These are phyloP conservation scores for Brachyhypopomus gauderio DNA, from an alignment of 2,113 vertebrate genomes.

Conservation along the genomic window DNA sequence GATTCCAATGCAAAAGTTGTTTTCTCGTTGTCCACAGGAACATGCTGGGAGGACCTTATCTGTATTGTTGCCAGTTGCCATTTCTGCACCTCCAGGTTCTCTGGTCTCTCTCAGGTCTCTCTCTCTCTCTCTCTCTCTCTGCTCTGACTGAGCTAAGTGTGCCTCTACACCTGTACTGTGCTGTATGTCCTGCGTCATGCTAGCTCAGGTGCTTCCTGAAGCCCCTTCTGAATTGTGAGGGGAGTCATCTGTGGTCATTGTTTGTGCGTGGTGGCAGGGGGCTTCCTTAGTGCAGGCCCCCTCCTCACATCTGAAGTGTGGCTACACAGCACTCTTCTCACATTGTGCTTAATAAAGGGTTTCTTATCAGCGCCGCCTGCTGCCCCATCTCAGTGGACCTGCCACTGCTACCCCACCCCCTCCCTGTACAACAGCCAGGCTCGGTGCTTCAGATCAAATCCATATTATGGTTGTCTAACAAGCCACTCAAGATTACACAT, in stretches of 20 bases:
- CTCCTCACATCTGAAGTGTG: conserved; percentile 20
- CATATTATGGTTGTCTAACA: not conserved
- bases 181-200: not conserved
- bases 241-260: not conserved
- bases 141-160: too few relatives aligned
- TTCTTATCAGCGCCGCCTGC: not conserved
- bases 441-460: not conserved
- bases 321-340: not conserved
- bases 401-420: not conserved
- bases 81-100: too few relatives aligned
- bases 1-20: too few relatives aligned
- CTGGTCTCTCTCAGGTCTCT: too few relatives aligned
- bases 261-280: not conserved
- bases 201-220: not conserved
- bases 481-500: not conserved
- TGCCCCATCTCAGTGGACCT: not conserved
- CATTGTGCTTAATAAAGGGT: conserved; percentile 24
- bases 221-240: not conserved
- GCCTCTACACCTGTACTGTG: not conserved
- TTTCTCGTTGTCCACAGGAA: not conserved
- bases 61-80: too few relatives aligned
- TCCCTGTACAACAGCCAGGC: not conserved
- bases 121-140: too few relatives aligned
- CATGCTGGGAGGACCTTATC: not conserved
- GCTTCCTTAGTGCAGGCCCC: not conserved